Base-by-base conservation (phyloP, 2,113 vertebrate species). In the Neolamprologus cancellatus region DNA sequence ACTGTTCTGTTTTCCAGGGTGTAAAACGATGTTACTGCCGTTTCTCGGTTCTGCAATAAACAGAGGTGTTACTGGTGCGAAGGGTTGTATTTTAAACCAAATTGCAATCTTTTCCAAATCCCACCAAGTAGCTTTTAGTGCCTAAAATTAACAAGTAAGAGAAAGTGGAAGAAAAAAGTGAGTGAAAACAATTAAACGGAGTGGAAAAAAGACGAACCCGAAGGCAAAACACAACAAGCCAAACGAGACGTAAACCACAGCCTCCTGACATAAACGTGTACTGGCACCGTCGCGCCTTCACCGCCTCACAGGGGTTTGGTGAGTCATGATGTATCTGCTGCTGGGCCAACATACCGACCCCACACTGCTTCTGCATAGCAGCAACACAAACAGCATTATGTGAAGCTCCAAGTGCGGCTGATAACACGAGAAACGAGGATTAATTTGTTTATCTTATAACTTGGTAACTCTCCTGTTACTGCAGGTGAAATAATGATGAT, bases 351-450 rank as follows among this genome's bases (percentile, higher is more conserved):
- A 69, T 9, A 69, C 64, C 64, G 6, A 14, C 3, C 12, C 64
- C 34, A 15, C 5, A 69, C n/a, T 69, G 64, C n/a, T 69, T 2
- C 34, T 15, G 7, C 12, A 41, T 8, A 0, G 12, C 36, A 69
- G 64, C n/a, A 41, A 4, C n/a, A 69, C n/a, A 69, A 69, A 23
- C 34, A 4, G 12, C 34, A 9, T 23, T 15, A 9, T 69, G n/a
- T 41, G 34, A 23, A 41, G n/a, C 34, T 39, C 61, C 34, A 66
- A 2, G 61, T 66, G 34, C 1, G 0, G n/a, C 61, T 69, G 34
- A 66, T 23, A 41, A 9, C 34, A 41, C 7, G 0, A 41, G n/a
- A 23, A 69, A 69, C 2, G 0, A 15, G 34, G n/a, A 39, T 0
- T 0, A 39, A 41, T 69, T 69, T 25, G 59, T 36, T 64, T 36